Base-by-base conservation (phyloP, 2,113 vertebrate species). In the Seriola quinqueradiata region DNA sequence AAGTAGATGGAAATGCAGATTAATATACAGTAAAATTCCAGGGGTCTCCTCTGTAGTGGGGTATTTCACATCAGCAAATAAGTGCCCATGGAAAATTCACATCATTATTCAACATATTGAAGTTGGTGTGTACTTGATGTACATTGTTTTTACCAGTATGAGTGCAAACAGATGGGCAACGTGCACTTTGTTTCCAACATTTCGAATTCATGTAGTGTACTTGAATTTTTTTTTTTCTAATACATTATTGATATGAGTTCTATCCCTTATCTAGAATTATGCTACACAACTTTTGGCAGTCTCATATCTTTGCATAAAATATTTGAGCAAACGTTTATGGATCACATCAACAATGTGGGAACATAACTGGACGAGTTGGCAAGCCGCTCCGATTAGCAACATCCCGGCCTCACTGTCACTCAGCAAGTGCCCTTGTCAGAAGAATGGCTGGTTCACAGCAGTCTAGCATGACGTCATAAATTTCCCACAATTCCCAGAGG, bases 401-500 rank as follows among this genome's bases (percentile, higher is more conserved):
- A 82, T 76, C 63, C 55, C 25, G 21, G 34, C 38, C 50, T 68
- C 60, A 68, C 19, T 85, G 54, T 77, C 46, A 68, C 25, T 75
- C 58, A 55, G 14, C 63, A 21, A 19, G 40, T 44, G 48, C 28
- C 34, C 58, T 84, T 71, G 52, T 38, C 59, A 81, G 63, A 60
- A 16, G 55, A 76, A 66, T 0, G 8, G 25, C 77, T 64, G 12
- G 82, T 86, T 89, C 74, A 71, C 75, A 80, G 68, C 73, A 75
- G 72, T 68, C 68, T 66, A 19, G 48, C 23, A 3, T 82, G 77
- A 90, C 23, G 50, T 87, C 74, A 84, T 38, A 57, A 0, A 80
- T 76, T 83, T 87, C 77, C 81, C 88, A 86, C 85, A 89, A 68
- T 81, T 73, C 89, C 82, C 87, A 79, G 70, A 71, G 58, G 76